Evolutionary conservation across 2,113 vertebrate species (phyloP).

Genomic region (Malaclemys terrapin): DNA sequence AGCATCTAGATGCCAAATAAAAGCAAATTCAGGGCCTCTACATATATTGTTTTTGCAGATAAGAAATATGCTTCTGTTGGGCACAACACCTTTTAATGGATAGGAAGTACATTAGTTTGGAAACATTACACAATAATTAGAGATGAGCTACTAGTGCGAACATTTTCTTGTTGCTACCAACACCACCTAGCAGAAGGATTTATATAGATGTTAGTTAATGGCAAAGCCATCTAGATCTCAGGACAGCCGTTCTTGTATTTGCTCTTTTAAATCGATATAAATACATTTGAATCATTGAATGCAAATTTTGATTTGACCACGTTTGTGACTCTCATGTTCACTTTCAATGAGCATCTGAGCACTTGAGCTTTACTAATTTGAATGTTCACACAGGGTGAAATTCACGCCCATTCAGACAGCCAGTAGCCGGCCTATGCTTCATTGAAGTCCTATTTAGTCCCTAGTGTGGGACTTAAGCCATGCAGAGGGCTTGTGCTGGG

Average conservation of each 20-base stretch:
- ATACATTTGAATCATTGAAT: not conserved
- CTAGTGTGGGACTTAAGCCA: not conserved
- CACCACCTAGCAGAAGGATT: not conserved
- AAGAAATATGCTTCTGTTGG: not conserved
- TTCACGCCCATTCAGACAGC: not conserved
- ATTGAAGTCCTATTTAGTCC: not conserved
- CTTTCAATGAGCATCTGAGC: not conserved
- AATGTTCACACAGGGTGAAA: not conserved
- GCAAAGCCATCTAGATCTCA: not conserved
- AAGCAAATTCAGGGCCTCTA: not conserved
- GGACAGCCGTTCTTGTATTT: not conserved
- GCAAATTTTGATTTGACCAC: not conserved
- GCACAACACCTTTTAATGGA: not conserved
- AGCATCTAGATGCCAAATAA: not conserved
- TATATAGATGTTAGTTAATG: not conserved
- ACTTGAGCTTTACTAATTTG: not conserved
- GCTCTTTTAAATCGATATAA: not conserved
- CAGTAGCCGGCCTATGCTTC: not conserved
- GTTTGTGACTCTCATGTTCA: not conserved
- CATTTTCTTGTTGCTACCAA: not conserved
- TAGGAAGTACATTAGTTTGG: not conserved
- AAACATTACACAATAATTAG: not conserved
- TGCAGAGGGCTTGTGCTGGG: not conserved
- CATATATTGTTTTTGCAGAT: not conserved
- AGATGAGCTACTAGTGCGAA: not conserved